A percentile compares a stretch with the other conserved stretches of the same genome.
Evolutionary conservation across 1,140 invertebrate genomes (phyloP).

Genomic region (Belonocnema kinseyi): DNA sequence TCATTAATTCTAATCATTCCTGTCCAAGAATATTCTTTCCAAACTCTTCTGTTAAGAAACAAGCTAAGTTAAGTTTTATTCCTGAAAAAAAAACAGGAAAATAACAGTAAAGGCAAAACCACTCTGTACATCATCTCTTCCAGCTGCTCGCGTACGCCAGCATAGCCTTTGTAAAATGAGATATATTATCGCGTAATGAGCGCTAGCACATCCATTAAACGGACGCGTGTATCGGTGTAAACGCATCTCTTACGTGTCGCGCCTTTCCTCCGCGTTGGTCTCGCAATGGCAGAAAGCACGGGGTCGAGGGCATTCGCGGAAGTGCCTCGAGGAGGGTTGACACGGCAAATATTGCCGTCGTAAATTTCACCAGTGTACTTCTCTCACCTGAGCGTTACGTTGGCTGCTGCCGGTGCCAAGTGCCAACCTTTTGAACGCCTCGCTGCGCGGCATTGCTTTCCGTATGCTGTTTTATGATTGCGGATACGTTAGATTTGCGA

Average conservation of each 20-base stretch:
- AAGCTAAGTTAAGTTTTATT: no score
- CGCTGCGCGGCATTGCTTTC: neutral
- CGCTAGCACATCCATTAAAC: constrained; percentile 26
- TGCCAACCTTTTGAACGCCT: constrained; percentile 18
- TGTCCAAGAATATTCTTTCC: constrained; percentile 22
- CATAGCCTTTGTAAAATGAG: constrained; percentile 20
- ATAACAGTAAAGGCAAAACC: no score
- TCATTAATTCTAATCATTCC: constrained; percentile 22
- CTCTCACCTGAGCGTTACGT: constrained; percentile 25
- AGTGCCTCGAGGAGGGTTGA: constrained; percentile 47
- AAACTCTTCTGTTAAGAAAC: neutral
- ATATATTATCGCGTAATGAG: constrained; percentile 28
- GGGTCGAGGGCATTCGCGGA: constrained; percentile 40
- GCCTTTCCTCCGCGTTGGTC: constrained; percentile 34
- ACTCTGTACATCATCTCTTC: neutral
- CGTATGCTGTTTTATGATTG: constrained; percentile 8
- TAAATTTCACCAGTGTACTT: constrained; percentile 44
- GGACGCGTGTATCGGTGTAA: constrained; percentile 21
- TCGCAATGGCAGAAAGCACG: constrained; percentile 35
- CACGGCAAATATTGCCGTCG: constrained; percentile 47
- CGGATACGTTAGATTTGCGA: neutral
- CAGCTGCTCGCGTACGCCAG: neutral
- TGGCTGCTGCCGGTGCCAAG: neutral
- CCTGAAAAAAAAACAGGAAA: no score
- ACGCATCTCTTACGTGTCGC: constrained; percentile 22